Conservation (phyloP, 1,140 invertebrate species). For the Pseudobourletiella spinata region DNA sequence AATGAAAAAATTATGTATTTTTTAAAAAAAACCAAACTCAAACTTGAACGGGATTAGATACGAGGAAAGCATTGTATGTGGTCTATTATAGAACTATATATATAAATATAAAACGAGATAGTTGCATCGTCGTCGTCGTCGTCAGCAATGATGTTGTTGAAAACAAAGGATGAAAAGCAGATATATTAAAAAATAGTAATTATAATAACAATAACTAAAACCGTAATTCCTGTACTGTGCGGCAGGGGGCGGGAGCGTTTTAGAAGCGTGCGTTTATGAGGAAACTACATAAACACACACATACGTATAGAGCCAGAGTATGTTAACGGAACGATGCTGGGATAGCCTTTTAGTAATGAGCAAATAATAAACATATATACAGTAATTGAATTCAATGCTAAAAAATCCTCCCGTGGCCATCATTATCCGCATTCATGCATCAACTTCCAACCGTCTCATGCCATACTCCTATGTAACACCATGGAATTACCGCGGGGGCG, state of each 20-base stretch:
- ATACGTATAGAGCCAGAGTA: background rate
- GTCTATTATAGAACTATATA: background rate
- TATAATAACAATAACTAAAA: background rate
- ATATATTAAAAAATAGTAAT: background rate
- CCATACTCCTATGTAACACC: background rate
- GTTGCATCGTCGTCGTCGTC: too few species aligned
- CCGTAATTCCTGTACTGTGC: too few species aligned
- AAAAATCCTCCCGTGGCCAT: background rate
- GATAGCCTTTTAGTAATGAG: background rate
- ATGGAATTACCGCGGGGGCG: too few species aligned
- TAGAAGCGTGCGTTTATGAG: too few species aligned
- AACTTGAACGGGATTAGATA: background rate
- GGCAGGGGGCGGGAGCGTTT: too few species aligned
- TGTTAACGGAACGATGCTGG: background rate
- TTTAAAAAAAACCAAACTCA: background rate
- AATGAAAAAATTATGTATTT: background rate
- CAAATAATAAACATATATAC: background rate
- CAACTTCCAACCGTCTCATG: too few species aligned
- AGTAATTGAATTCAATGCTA: background rate
- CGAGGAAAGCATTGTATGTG: background rate
- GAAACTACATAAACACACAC: too few species aligned
- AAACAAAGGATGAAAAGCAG: background rate
- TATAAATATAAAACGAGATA: too few species aligned
- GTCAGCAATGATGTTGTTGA: background rate
- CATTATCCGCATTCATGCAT: too few species aligned